Evolutionary conservation across 2,888 invertebrate species (phyloP), one percentile per base, ranked within the genome.

Genomic region (Rhyacophila evoluta): DNA sequence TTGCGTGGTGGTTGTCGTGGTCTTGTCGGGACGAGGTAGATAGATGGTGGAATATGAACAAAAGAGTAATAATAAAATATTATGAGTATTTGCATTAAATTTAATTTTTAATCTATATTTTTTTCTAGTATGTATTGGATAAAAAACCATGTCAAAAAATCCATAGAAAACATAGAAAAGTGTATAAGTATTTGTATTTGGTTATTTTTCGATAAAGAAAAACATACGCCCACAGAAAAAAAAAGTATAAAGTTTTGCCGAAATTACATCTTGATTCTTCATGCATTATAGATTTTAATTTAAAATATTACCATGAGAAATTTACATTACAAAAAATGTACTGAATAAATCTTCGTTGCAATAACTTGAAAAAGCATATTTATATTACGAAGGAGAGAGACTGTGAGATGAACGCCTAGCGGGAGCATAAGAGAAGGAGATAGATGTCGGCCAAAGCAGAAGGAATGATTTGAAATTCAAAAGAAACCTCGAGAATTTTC

Each of bases 381-480:
- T 81, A 81, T 79, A 81, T 78, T 76, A 41, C 73, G 81, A 15
- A 37, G n/a, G 73, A 76, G 71, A 11, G 75, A 39, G 81, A 78
- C 38, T 41, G 78, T 27, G 27, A 15, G 19, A 29, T 39, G 36
- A 36, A 41, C 38, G 55, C 36, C n/a, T 1, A 12, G 67, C 29
- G 67, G 11, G 67, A 28, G 71, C 25, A 27, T 37, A 55, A 19
- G 36, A 6, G 73, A 37, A 55, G 27, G 15, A 28, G 68, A 27
- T 28, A 11, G 71, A 39, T 29, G 36, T 37, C 74, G 73, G 73
- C 55, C 72, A 37, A 72, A 79, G 75, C 68, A 75, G 76, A 71
- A 70, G 80, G 78, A 76, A 77, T 78, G 74, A 81, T 81, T 81
- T 81, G 81, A 81, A 81, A 80, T 81, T 80, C 81, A 81, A 80